Base-by-base conservation (phyloP, 2,888 invertebrate species). In the Sinelater perroti region DNA sequence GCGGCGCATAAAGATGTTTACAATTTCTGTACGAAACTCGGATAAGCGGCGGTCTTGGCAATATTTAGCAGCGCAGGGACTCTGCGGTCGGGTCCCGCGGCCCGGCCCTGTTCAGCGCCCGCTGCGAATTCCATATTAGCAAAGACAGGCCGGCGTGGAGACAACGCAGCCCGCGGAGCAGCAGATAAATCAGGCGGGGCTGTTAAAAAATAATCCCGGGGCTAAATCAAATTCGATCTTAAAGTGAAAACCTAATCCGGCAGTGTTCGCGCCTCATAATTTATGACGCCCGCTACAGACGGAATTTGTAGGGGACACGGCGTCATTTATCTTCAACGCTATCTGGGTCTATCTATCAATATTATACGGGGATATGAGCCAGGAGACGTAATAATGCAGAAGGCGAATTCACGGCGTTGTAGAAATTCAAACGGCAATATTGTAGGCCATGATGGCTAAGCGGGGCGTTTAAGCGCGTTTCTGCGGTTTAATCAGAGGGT, bases 231-330 rank as follows among this genome's bases (percentile, higher is more conserved):
- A 65, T 62, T 66, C 57, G 61, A 66, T 66, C 60, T 62, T 63
- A 64, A 67, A 67, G 67, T 67, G 67, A 67, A 67, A 67, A 64
- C 63, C 62, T 66, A 65, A 66, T 65, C 64, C 61, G 40, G 52
- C 46, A 63, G 56, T 52, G 66, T 67, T 66, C 64, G 61, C 67
- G 62, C 66, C 67, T 63, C 61, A 65, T 66, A 66, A 66, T 65
- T 66, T 65, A 67, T 64, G 65, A 65, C 58, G 60, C 46, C 49
- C 50, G 61, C 57, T 61, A 61, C 59, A 60, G 59, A 65, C 62
- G 61, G 65, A 66, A 65, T 64, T 66, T 67, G 67, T 62, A 58
- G 64, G 65, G 63, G 66, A 66, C 67, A 65, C 58, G 60, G 51
- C 47, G 55, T 64, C 67, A 67, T 67, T 67, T 67, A 66, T 67